Conservation (phyloP, 1,140 invertebrate species). For the Manduca sexta region DNA sequence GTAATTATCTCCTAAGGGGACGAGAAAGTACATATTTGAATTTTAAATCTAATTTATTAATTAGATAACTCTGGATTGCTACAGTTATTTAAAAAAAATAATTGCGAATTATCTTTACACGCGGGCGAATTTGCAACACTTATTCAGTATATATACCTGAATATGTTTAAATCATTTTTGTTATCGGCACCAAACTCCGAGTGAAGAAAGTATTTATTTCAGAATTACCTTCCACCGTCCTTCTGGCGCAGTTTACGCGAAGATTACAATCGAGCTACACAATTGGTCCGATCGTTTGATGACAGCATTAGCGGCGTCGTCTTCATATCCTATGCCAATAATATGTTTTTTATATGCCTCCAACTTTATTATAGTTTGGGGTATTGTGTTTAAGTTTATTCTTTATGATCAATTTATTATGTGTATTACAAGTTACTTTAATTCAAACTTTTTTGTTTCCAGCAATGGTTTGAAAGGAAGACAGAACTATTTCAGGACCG, state of each 20-base stretch:
- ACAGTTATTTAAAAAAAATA: too few species aligned
- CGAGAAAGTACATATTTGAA: too few species aligned
- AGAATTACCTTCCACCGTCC: conserved; percentile 31
- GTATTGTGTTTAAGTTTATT: conserved; percentile 53
- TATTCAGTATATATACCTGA: too few species aligned
- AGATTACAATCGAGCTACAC: conserved; percentile 75
- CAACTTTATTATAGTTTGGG: conserved; percentile 80
- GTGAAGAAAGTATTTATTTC: too few species aligned
- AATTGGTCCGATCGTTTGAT: conserved; percentile 72
- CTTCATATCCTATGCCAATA: conserved; percentile 79
- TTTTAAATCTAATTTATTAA: too few species aligned
- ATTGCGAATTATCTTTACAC: too few species aligned
- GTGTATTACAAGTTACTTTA: neutral
- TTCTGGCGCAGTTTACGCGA: conserved; percentile 75
- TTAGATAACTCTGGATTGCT: too few species aligned
- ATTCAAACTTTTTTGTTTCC: conserved; percentile 4
- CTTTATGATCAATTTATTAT: neutral
- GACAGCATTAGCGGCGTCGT: conserved; percentile 75
- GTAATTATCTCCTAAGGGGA: too few species aligned
- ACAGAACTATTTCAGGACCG: neutral
- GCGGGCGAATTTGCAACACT: too few species aligned
- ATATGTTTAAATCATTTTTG: too few species aligned
- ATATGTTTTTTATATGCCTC: conserved; percentile 82
- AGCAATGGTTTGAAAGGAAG: conserved; percentile 2
- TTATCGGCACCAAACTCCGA: too few species aligned